phyloP scores from a whole-genome alignment of 2,113 vertebrate genomes.

The Thryonomys swinderianus region DNA sequence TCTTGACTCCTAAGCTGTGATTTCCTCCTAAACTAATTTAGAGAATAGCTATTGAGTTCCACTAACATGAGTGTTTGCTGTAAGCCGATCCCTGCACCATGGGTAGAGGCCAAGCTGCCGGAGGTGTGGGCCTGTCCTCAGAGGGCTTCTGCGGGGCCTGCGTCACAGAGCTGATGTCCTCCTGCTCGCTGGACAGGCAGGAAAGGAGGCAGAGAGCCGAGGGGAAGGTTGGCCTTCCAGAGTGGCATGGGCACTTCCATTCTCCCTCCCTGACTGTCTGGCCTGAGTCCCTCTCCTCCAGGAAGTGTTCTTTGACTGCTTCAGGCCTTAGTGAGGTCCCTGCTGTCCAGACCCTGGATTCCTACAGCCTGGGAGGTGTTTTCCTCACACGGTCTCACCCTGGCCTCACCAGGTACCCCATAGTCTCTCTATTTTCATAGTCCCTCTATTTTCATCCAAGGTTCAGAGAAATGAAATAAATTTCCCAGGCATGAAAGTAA shows the following conservation, averaged over 20 bases:
- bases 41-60: slow-evolving; percentile 15
- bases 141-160: neutral
- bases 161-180: neutral
- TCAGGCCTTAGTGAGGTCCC: neutral
- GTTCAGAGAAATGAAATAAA: neutral
- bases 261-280: neutral
- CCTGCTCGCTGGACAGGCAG: neutral
- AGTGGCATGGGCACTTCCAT: rapidly evolving
- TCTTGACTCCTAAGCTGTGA: slow-evolving; percentile 31
- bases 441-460: neutral
- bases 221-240: rapidly evolving
- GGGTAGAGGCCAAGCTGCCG: neutral
- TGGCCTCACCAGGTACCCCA: neutral
- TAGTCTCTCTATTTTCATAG: neutral
- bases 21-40: slow-evolving; percentile 48
- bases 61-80: neutral
- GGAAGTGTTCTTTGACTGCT: neutral
- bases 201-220: neutral
- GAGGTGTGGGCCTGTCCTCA: neutral
- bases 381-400: neutral
- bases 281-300: neutral
- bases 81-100: neutral
- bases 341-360: neutral
- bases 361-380: neutral
- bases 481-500: neutral